Evolutionary conservation across 2,888 invertebrate genomes (phyloP).

Genomic region (Limenitis camilla): DNA sequence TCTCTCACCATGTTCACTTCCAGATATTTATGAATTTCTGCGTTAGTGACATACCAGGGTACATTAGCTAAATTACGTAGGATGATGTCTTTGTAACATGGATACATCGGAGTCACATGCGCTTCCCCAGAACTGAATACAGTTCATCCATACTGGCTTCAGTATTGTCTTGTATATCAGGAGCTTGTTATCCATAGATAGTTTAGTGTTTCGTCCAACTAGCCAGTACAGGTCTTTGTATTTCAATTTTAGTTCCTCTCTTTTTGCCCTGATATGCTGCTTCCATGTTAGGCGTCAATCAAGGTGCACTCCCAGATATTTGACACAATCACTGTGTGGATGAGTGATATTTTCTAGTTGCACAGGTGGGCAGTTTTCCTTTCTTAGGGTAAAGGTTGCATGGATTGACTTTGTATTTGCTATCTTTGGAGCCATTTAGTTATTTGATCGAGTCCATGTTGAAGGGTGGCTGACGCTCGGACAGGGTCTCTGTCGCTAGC

Average conservation of each 20-base stretch:
- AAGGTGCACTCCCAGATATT: background rate
- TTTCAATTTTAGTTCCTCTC: no score
- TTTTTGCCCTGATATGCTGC: no score
- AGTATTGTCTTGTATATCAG: slow-evolving; percentile 13
- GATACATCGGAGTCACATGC: slow-evolving; percentile 7
- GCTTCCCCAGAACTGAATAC: slow-evolving; percentile 11
- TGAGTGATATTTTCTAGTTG: background rate
- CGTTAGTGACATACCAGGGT: slow-evolving; percentile 1
- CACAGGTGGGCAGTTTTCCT: background rate
- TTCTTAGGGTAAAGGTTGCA: slow-evolving; percentile 1
- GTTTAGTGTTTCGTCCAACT: no score
- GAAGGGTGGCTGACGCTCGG: background rate
- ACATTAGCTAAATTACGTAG: slow-evolving; percentile 6
- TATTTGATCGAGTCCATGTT: background rate
- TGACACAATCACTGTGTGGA: background rate
- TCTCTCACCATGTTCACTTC: background rate
- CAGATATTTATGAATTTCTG: background rate
- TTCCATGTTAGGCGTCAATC: no score
- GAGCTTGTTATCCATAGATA: no score
- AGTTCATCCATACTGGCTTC: slow-evolving; percentile 17
- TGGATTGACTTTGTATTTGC: background rate
- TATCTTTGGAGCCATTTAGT: background rate
- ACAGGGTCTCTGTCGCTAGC: background rate
- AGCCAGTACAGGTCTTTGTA: no score
- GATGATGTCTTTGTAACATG: slow-evolving; percentile 1